Base-by-base conservation (phyloP, 2,888 invertebrate genomes). In the Tuberolachnus salignus region DNA sequence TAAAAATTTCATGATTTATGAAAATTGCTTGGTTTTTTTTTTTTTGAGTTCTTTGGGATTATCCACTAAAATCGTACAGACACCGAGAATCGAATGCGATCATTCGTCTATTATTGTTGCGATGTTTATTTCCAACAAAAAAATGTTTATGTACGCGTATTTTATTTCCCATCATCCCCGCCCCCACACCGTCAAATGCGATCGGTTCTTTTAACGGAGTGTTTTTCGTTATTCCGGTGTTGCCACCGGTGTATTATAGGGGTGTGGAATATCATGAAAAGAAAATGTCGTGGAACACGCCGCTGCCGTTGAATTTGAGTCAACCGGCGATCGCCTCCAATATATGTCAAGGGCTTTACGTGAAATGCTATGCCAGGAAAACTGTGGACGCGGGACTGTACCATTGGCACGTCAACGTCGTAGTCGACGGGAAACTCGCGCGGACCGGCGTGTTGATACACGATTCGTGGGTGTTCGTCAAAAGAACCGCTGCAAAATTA, bases 381-480 rank as follows among this genome's bases (percentile, higher is more conserved):
- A 59, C 51, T 13, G 67, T 70, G 1, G 64, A 69, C 16, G 49
- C 13, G 11, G 26, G 44, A 34, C 61, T 46, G 66, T 26, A 72
- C 14, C 80, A 82, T 10, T 84, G 85, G 85, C 83, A 83, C 21
- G 84, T 90, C 0, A 90, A 91, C 83, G 86, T 94, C 72, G 92
- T 89, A 84, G 86, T 89, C 0, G 90, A 93, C 83, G 94, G 94
- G 3, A 84, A 86, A 80, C 91, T 91, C 82, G 88, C 86, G 83
- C 93, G 94, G 84, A 88, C 90, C 63, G 93, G 92, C 8, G 88
- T 91, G 51, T 86, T 94, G 78, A 84, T 94, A 61, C 89, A 91
- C 82, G 84, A 86, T 3, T 86, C 89, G 21, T 93, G 93, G 92
- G 87, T 93, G 73, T 84, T 93, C 80, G 86, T 88, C 4, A 86